Evolutionary conservation across 2,888 invertebrate species (phyloP).

Genomic region (Drosophila mulleri): DNA sequence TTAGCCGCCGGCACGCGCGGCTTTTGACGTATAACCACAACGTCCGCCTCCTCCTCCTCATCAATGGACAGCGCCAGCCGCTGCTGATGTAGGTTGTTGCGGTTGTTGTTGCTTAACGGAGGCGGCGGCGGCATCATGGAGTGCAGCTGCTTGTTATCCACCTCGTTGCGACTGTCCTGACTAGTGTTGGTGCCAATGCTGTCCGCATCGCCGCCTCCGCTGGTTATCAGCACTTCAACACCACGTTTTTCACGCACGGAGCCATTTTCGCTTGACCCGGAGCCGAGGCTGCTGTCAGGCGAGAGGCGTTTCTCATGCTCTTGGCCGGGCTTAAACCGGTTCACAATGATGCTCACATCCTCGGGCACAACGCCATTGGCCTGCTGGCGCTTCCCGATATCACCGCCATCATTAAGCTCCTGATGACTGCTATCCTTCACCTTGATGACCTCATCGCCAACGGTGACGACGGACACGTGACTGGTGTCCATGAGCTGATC

Average conservation of each 20-base stretch:
- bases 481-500: conserved; percentile 89
- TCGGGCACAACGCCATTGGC: conserved; percentile 85
- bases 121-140: conserved; percentile 59
- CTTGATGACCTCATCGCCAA: conserved; percentile 91
- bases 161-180: conserved; percentile 88
- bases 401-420: conserved; percentile 32
- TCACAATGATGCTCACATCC: conserved; percentile 85
- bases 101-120: conserved; percentile 44
- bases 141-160: conserved; percentile 53
- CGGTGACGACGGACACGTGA: conserved; percentile 96
- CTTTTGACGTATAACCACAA: conserved; percentile 89
- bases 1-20: conserved; percentile 82
- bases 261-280: conserved; percentile 89
- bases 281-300: conserved; percentile 88
- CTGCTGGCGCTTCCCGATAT: conserved; percentile 70
- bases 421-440: conserved; percentile 89
- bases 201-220: conserved; percentile 89
- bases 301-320: conserved; percentile 85
- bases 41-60: conserved; percentile 83
- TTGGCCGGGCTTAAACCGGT: conserved; percentile 79
- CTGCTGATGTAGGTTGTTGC: conserved; percentile 39
- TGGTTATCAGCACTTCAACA: conserved; percentile 75
- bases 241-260: conserved; percentile 87
- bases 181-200: conserved; percentile 92
- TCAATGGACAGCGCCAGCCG: conserved; percentile 42